Conservation (phyloP, 2,797 vertebrate species). For the Monodelphis domestica region DNA sequence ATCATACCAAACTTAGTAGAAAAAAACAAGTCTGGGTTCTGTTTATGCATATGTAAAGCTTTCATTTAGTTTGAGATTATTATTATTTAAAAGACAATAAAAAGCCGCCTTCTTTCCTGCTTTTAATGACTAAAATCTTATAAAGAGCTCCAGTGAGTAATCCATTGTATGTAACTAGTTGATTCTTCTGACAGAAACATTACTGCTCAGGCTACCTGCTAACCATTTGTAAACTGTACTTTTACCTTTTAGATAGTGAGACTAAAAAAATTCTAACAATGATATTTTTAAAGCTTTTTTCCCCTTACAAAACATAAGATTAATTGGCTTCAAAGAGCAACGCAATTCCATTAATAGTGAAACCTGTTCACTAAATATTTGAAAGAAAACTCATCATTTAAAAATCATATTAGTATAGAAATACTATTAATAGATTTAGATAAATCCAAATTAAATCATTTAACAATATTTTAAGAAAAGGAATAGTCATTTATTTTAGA, state of each 20-base stretch:
- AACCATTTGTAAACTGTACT: constrained; percentile 40
- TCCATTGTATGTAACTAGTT: constrained; percentile 49
- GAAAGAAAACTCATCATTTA: constrained; percentile 60
- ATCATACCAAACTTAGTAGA: constrained; percentile 31
- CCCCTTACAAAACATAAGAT: constrained; percentile 58
- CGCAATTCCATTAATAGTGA: constrained; percentile 78
- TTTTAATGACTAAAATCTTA: constrained; percentile 72
- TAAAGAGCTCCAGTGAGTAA: constrained; percentile 71
- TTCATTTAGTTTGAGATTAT: constrained; percentile 38
- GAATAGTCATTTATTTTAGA: constrained; percentile 58
- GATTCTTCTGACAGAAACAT: constrained; percentile 50
- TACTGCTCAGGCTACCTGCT: constrained; percentile 49
- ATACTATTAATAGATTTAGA: constrained; percentile 60
- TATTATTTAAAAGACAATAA: constrained; percentile 73
- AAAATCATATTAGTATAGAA: constrained; percentile 63
- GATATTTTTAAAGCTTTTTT: constrained; percentile 67
- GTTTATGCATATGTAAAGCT: constrained; percentile 50
- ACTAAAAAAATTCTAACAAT: constrained; percentile 72
- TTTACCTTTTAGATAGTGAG: constrained; percentile 72
- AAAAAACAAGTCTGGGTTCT: constrained; percentile 65
- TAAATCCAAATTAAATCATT: constrained; percentile 70
- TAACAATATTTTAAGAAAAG: constrained; percentile 60
- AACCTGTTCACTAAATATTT: constrained; percentile 58
- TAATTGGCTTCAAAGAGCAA: constrained; percentile 77
- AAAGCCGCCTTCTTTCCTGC: constrained; percentile 61